phyloP scores from a whole-genome alignment of 2,797 vertebrate species.

The Peromyscus aztecus region DNA sequence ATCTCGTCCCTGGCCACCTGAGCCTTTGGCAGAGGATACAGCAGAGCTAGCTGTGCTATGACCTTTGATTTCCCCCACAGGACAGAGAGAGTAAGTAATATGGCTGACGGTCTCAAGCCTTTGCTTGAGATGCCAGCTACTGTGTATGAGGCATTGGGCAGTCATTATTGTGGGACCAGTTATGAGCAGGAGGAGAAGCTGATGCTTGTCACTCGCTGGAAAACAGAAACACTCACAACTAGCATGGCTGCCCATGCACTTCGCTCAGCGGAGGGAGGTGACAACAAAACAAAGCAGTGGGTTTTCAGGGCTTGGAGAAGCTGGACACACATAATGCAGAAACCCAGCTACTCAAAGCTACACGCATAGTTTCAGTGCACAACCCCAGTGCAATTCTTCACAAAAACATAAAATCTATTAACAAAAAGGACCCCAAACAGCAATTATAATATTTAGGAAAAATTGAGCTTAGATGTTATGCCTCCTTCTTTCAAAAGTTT shows the following conservation, averaged over 20 bases:
- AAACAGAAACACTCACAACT: background rate
- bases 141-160: background rate
- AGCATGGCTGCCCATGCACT: too few relatives aligned
- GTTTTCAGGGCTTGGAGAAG: background rate
- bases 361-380: background rate
- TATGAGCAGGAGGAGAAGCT: background rate
- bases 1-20: too few relatives aligned
- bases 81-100: background rate
- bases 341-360: background rate
- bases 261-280: background rate
- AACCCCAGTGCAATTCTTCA: background rate
- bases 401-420: background rate
- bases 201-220: background rate
- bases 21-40: background rate
- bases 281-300: background rate
- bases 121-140: background rate
- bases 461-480: background rate
- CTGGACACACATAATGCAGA: background rate
- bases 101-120: too few relatives aligned
- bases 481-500: background rate
- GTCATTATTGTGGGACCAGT: accelerated
- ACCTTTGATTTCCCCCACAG: background rate
- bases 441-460: background rate
- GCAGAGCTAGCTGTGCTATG: background rate
- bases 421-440: background rate